Conservation (phyloP, 2,888 invertebrate species). For the Xanthorhoe spadicearia region DNA sequence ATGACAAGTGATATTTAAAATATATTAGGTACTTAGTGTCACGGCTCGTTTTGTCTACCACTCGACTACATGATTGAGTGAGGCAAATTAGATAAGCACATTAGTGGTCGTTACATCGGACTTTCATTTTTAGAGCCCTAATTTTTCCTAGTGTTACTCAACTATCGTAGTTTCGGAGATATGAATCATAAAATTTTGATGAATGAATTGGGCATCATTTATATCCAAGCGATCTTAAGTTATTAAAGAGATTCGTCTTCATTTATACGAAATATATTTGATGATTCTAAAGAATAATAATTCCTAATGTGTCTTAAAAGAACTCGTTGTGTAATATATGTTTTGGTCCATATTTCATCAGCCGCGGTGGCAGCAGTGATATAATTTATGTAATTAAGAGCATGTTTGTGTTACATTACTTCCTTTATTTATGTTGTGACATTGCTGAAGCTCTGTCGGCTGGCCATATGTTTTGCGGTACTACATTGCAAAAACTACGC, state of each 20-base stretch:
- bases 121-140: conserved; percentile 76
- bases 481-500: conserved; percentile 65
- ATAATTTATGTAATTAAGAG: conserved; percentile 74
- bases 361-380: conserved; percentile 60
- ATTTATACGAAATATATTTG: conserved; percentile 6
- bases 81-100: conserved; percentile 75
- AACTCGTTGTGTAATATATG: conserved; percentile 62
- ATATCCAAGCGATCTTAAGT: conserved; percentile 13
- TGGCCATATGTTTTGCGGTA: conserved; percentile 59
- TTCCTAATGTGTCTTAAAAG: conserved; percentile 2
- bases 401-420: conserved; percentile 57
- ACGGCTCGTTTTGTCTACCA: conserved; percentile 60
- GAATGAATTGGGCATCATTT: conserved; percentile 32
- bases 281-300: conserved; percentile 5
- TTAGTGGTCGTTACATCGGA: conserved; percentile 60
- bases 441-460: conserved; percentile 42
- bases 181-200: conserved; percentile 40
- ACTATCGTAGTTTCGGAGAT: conserved; percentile 38
- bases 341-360: conserved; percentile 75
- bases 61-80: conserved; percentile 69
- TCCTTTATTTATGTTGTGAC: conserved; percentile 35
- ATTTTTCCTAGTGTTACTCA: conserved; percentile 42
- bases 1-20: conserved; percentile 80
- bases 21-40: conserved; percentile 70
- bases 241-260: conserved; percentile 22